phyloP scores from a whole-genome alignment of 2,888 invertebrate species.

The Boloria euphrosyne region DNA sequence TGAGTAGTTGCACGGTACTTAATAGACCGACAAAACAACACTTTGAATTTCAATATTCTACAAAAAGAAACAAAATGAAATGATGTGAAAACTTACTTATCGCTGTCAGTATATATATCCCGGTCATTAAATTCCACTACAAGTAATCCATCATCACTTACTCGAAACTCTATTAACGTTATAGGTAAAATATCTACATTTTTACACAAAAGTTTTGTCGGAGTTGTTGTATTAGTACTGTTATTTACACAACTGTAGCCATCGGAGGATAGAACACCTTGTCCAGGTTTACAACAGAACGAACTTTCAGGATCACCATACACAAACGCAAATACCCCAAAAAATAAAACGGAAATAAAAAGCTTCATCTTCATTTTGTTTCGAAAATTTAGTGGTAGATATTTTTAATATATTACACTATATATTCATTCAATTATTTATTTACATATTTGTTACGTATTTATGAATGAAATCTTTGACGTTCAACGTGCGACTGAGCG shows the following conservation, averaged over 20 bases:
- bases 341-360: constrained; percentile 18
- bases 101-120: constrained; percentile 23
- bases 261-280: constrained; percentile 22
- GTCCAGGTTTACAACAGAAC: constrained; percentile 33
- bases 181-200: not conserved
- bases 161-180: constrained; percentile 16
- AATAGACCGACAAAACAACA: too few relatives aligned
- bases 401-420: too few relatives aligned
- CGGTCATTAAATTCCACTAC: not conserved
- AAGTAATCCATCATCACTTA: constrained; percentile 29
- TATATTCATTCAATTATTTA: too few relatives aligned
- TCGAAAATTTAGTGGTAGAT: too few relatives aligned
- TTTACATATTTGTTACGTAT: too few relatives aligned
- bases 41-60: not conserved
- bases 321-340: constrained; percentile 17
- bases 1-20: too few relatives aligned
- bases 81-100: constrained; percentile 23
- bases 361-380: constrained; percentile 2
- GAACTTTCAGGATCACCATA: constrained; percentile 24
- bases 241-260: constrained; percentile 27
- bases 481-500: too few relatives aligned
- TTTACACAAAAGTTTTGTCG: constrained; percentile 27
- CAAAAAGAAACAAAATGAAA: not conserved
- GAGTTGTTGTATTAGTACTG: constrained; percentile 19
- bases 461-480: too few relatives aligned